These are phyloP conservation scores for Rhea americana DNA, from an alignment of 2,113 vertebrate genomes.

Conservation along the genomic window DNA sequence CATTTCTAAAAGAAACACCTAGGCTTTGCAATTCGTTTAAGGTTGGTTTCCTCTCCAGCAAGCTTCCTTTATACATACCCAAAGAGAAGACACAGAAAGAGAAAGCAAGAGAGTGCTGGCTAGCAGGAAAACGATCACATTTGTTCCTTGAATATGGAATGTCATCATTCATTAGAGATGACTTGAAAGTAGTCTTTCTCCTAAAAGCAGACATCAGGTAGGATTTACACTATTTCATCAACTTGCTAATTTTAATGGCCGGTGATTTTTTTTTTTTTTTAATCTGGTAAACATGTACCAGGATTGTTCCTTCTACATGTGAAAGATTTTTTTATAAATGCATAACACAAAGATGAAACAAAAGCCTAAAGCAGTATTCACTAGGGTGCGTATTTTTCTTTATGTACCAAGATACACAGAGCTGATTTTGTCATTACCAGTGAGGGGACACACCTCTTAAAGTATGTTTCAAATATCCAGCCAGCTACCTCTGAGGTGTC, in stretches of 20 bases:
- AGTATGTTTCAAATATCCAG: slow-evolving; percentile 2
- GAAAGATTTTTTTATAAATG: neutral
- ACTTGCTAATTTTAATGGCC: neutral
- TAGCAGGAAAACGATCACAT: slow-evolving; percentile 17
- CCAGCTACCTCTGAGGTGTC: slow-evolving; percentile 21
- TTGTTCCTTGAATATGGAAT: slow-evolving; percentile 39
- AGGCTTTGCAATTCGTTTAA: neutral
- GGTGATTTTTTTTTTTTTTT: neutral
- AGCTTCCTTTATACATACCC: neutral
- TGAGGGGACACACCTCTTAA: neutral
- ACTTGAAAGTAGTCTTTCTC: neutral
- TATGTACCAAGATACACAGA: neutral
- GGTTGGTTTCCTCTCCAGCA: neutral
- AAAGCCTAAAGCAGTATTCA: neutral
- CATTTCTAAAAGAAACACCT: slow-evolving; percentile 4
- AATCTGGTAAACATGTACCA: neutral
- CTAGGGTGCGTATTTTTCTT: neutral
- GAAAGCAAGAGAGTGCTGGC: neutral
- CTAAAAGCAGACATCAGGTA: neutral
- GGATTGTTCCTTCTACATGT: neutral
- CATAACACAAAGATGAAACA: neutral
- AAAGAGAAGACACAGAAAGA: neutral
- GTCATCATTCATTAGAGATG: slow-evolving; percentile 43
- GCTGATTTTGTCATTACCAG: slow-evolving; percentile 47
- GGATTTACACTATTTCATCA: slow-evolving; percentile 19